Percentiles rank a stretch among this genome's conserved stretches.
Conservation (phyloP, 2,797 vertebrate genomes). For the Oophaga sylvatica region DNA sequence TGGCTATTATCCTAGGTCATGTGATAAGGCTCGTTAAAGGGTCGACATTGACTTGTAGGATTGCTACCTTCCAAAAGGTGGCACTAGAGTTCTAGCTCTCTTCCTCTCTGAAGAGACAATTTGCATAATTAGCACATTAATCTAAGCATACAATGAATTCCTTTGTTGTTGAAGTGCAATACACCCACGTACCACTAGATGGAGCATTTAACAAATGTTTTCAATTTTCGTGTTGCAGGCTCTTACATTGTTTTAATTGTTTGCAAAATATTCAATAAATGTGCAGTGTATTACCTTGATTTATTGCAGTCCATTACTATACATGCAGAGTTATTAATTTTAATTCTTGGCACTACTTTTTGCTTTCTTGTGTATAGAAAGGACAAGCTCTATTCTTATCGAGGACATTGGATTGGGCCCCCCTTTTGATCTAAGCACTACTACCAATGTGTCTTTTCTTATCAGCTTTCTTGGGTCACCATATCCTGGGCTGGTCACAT, state of each 20-base stretch:
- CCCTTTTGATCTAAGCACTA: too few species aligned
- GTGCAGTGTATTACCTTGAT: neutral
- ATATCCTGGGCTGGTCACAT: too few species aligned
- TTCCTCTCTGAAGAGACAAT: too few species aligned
- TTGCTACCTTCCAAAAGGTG: too few species aligned
- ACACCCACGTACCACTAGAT: conserved; percentile 47
- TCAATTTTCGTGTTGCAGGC: neutral
- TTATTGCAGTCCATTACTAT: neutral
- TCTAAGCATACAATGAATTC: neutral
- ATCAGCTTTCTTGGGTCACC: too few species aligned
- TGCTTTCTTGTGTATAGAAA: neutral
- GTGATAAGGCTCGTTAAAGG: too few species aligned
- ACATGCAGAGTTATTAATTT: neutral
- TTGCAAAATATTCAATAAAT: neutral
- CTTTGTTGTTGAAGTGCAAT: neutral
- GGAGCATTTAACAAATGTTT: conserved; percentile 45
- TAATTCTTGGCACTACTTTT: neutral
- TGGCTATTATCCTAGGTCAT: too few species aligned
- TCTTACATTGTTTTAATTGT: neutral
- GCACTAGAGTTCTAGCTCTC: too few species aligned
- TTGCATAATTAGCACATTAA: too few species aligned
- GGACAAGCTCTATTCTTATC: neutral
- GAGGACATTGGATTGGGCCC: too few species aligned
- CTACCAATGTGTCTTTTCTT: too few species aligned
- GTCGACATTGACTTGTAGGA: too few species aligned